phyloP scores from a whole-genome alignment of 1,140 invertebrate genomes.

The Temnothorax curvispinosus region DNA sequence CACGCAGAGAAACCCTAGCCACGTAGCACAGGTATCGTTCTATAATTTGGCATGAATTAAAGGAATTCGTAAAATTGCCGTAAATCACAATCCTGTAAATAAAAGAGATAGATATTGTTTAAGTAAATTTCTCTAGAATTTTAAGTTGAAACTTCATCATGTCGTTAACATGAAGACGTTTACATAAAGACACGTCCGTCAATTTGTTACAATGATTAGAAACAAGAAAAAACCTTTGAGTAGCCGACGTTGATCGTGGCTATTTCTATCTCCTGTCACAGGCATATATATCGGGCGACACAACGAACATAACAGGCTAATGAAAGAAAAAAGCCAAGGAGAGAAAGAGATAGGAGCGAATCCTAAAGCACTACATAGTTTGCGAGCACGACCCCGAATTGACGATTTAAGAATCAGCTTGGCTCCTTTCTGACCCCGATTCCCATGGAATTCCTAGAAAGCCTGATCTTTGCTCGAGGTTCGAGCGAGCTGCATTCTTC shows the following conservation, averaged over 20 bases:
- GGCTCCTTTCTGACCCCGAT: neutral
- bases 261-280: constrained; percentile 59
- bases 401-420: constrained; percentile 41
- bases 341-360: constrained; percentile 4
- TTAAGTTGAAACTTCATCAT: neutral
- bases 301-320: neutral
- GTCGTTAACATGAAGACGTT: no score
- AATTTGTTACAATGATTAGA: neutral
- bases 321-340: neutral
- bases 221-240: constrained; percentile 8
- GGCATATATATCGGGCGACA: neutral
- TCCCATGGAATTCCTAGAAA: constrained; percentile 10
- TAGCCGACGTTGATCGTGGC: constrained; percentile 30
- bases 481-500: neutral
- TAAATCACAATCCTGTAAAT: neutral
- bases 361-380: neutral
- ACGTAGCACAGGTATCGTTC: no score
- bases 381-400: neutral
- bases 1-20: no score
- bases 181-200: neutral
- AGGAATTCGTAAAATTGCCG: neutral
- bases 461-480: constrained; percentile 1
- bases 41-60: neutral
- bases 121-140: neutral
- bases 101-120: neutral